phyloP scores from a whole-genome alignment of 2,888 invertebrate species.

The Trachelus troglodyta region DNA sequence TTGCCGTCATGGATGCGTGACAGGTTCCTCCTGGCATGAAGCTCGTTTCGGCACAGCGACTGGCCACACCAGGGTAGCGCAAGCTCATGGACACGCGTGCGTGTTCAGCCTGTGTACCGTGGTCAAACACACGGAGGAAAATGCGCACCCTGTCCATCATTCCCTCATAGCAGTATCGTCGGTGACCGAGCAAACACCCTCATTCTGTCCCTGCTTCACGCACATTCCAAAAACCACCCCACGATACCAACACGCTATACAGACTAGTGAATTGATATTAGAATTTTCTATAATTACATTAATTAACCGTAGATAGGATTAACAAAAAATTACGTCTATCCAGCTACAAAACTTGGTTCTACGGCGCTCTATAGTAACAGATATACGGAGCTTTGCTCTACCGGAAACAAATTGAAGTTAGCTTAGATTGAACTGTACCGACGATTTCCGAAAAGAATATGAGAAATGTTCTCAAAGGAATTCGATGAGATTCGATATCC shows the following conservation, averaged over 20 bases:
- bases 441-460: neutral
- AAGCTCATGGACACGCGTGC: neutral
- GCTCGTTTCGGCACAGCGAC: slow-evolving; percentile 40
- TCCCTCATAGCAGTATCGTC: slow-evolving; percentile 21
- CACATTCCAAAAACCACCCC: neutral
- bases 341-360: neutral
- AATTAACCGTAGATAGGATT: neutral
- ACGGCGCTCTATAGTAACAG: neutral
- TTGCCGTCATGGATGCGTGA: slow-evolving; percentile 22
- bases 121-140: slow-evolving; percentile 10
- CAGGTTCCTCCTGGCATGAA: slow-evolving; percentile 37
- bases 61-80: neutral
- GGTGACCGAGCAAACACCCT: slow-evolving; percentile 42
- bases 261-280: neutral
- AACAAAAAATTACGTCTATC: neutral
- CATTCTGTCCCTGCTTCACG: slow-evolving; percentile 30
- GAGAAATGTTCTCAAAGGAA: neutral
- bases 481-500: neutral
- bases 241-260: neutral
- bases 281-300: neutral
- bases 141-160: slow-evolving; percentile 13
- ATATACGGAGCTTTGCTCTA: no score
- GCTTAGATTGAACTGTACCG: neutral
- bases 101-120: slow-evolving; percentile 1
- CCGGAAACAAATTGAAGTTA: neutral